Conservation (phyloP, 2,113 vertebrate species). For the Fregata magnificens region DNA sequence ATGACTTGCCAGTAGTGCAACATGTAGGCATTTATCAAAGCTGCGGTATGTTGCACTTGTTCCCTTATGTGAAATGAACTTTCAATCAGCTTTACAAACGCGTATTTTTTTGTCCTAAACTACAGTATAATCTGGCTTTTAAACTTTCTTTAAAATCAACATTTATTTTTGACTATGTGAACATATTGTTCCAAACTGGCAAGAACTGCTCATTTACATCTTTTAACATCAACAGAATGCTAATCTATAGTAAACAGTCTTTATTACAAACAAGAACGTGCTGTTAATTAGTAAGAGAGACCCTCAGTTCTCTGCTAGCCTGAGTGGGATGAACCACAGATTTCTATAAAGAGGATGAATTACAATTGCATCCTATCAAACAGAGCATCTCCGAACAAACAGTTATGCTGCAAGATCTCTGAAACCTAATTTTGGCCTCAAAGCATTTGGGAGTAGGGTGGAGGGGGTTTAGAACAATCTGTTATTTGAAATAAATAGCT, state of each 20-base stretch:
- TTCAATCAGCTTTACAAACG: neutral
- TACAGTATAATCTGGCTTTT: neutral
- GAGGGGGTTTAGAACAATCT: constrained; percentile 19
- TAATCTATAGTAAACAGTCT: constrained; percentile 43
- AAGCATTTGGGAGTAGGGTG: constrained; percentile 24
- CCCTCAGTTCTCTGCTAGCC: neutral
- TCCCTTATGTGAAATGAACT: neutral
- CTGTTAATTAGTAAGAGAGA: constrained; percentile 25
- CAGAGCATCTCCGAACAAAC: neutral
- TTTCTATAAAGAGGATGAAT: neutral
- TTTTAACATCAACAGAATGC: constrained; percentile 45
- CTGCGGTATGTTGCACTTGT: neutral
- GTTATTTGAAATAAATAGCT: constrained; percentile 17
- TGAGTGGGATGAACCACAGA: constrained; percentile 9
- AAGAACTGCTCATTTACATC: constrained; percentile 53
- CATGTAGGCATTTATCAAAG: neutral
- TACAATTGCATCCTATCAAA: neutral
- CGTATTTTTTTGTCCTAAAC: neutral
- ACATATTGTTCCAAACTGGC: constrained; percentile 51
- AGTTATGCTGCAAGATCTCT: neutral
- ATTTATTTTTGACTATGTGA: neutral
- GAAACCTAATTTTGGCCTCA: constrained; percentile 10
- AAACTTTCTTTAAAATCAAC: neutral
- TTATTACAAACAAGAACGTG: neutral
- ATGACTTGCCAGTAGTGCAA: neutral